These are phyloP conservation scores for Girardinichthys multiradiatus DNA, from an alignment of 2,113 vertebrate genomes.

Conservation along the genomic window DNA sequence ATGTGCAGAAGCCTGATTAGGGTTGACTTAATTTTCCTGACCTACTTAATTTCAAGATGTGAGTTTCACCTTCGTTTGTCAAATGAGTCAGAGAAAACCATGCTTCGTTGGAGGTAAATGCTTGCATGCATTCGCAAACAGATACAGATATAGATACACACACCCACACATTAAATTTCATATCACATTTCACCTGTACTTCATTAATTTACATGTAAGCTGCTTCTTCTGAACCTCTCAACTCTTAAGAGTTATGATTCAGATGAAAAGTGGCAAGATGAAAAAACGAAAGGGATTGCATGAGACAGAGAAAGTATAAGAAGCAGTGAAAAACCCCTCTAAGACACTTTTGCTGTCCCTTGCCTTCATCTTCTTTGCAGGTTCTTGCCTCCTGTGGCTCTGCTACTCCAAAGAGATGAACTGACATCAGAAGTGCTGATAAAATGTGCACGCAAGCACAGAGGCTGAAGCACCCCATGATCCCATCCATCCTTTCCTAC, in stretches of 20 bases:
- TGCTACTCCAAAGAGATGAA: slow-evolving; percentile 56
- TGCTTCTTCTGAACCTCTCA: slow-evolving; percentile 15
- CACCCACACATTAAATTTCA: not conserved
- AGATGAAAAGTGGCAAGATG: slow-evolving; percentile 13
- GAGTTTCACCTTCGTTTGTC: slow-evolving; percentile 40
- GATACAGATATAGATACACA: not conserved
- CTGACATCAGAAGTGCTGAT: slow-evolving; percentile 62
- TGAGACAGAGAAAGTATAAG: slow-evolving; percentile 18
- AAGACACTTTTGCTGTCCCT: slow-evolving; percentile 41
- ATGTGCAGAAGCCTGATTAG: slow-evolving; percentile 47
- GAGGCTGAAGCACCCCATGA: slow-evolving; percentile 13
- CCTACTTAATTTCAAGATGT: slow-evolving; percentile 48
- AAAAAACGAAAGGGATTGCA: not conserved
- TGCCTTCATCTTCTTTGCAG: slow-evolving; percentile 57
- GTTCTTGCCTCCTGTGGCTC: slow-evolving; percentile 54
- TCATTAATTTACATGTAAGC: slow-evolving; percentile 36
- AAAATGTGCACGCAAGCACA: slow-evolving; percentile 35
- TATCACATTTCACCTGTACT: slow-evolving; percentile 38
- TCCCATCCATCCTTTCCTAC: slow-evolving; percentile 47
- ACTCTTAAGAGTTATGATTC: slow-evolving; percentile 37
- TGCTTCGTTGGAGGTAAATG: slow-evolving; percentile 25
- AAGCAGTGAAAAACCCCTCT: slow-evolving; percentile 25
- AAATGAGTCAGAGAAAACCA: slow-evolving; percentile 31
- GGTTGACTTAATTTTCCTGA: slow-evolving; percentile 48
- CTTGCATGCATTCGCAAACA: slow-evolving; percentile 5